These are phyloP conservation scores for Drosophila pseudoobscura DNA, from an alignment of 1,140 invertebrate species.

Conservation along the genomic window DNA sequence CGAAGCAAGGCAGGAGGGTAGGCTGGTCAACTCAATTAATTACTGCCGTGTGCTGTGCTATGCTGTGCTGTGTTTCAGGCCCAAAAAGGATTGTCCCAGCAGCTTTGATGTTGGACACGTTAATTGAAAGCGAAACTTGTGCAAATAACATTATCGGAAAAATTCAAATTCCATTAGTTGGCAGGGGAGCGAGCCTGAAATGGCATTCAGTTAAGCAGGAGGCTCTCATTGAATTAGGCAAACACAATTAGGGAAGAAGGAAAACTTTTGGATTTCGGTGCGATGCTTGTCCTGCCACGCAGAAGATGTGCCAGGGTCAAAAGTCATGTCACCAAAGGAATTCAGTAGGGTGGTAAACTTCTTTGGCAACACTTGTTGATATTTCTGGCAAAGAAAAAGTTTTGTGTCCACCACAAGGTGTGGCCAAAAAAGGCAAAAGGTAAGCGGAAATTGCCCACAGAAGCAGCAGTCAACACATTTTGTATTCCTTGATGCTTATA, in stretches of 20 bases:
- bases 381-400: slow-evolving; percentile 37
- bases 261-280: slow-evolving; percentile 5
- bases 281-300: too few relatives aligned
- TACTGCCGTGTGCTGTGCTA: slow-evolving; percentile 30
- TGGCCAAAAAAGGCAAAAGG: slow-evolving; percentile 56
- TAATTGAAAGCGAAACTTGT: slow-evolving; percentile 52
- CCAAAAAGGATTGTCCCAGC: slow-evolving; percentile 39
- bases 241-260: slow-evolving; percentile 24
- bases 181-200: slow-evolving; percentile 34
- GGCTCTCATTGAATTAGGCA: slow-evolving; percentile 39
- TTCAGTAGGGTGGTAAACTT: neutral
- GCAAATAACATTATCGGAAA: slow-evolving; percentile 59
- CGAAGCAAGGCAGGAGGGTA: neutral
- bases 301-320: slow-evolving; percentile 9
- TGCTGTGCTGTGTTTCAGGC: neutral
- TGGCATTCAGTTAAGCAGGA: slow-evolving; percentile 35
- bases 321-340: slow-evolving; percentile 45
- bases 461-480: slow-evolving; percentile 53
- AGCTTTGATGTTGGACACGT: slow-evolving; percentile 1
- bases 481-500: slow-evolving; percentile 70
- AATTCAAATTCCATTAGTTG: slow-evolving; percentile 73
- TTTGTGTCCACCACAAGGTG: slow-evolving; percentile 34
- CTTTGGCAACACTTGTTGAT: slow-evolving; percentile 70
- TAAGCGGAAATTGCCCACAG: slow-evolving; percentile 65
- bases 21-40: slow-evolving; percentile 47